A percentile compares a stretch with the other conserved stretches of the same genome.
Evolutionary conservation across 2,113 vertebrate genomes (phyloP).

Genomic region (Pseudorectes ferrugineus): DNA sequence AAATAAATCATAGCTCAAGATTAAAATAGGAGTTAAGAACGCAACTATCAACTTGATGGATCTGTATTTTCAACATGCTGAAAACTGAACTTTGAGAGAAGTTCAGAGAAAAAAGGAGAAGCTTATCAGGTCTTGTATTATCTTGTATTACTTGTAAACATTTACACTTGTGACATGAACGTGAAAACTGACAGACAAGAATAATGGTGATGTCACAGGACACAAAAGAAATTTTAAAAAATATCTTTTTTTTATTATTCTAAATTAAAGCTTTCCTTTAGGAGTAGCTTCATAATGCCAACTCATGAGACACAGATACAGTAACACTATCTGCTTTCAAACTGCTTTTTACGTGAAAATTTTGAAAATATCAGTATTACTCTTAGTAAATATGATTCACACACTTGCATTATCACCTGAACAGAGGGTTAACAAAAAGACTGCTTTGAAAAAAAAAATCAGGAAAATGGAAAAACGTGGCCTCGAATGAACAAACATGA

Average conservation of each 20-base stretch:
- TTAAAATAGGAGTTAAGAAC: neutral
- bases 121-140: neutral
- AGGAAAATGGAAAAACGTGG: neutral
- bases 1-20: neutral
- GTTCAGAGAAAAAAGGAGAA: neutral
- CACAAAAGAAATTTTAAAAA: neutral
- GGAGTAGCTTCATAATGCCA: neutral
- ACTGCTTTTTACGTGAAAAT: neutral
- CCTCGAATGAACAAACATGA: neutral
- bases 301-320: neutral
- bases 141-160: neutral
- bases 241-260: neutral
- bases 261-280: neutral
- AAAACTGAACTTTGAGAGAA: neutral
- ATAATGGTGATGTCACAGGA: neutral
- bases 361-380: neutral
- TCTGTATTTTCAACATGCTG: neutral
- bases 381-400: neutral
- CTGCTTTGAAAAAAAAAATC: neutral
- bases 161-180: neutral
- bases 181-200: neutral
- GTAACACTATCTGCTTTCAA: neutral
- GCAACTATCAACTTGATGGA: neutral
- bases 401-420: neutral
- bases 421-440: neutral